Evolutionary conservation across 2,797 vertebrate genomes (phyloP), one percentile per base, ranked within the genome.

Genomic region (Crocidura indochinensis): DNA sequence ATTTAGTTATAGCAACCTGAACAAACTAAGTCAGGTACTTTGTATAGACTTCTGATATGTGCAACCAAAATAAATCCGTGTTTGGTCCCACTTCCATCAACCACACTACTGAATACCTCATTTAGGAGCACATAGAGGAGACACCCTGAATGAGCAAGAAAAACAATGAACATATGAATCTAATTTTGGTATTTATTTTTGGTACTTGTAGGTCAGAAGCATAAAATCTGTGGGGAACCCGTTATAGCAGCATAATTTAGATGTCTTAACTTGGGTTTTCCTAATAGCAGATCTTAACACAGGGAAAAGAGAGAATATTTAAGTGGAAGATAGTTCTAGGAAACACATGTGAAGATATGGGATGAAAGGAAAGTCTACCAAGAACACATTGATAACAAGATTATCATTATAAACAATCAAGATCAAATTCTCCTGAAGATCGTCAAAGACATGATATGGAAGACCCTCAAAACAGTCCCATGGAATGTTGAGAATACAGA

Each of bases 1-100:
- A 38, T 69, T 69, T 69, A 49, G 46, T n/a, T 74, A 49, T 8
- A 74, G 14, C 26, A 49, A 22, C 46, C 26, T 10, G 24, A 74
- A 74, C 15, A 15, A 10, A 31, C 46, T 49, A 49, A 49, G 46
- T 26, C 44, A 74, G 27, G 12, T 51, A n/a, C 56, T 83, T 53
- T 72, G 46, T 64, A 46, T 65, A 88, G 44, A 3, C 71, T 88
- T 83, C 79, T 88, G 65, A 78, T 65, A 64, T 83, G 76, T 29
- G 6, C n/a, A 67, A 65, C 46, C 27, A 60, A 46, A 84, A 12
- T 14, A 24, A 78, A 78, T 44, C 1, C 27, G 1, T 84, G 22
- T 15, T 20, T 49, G 44, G 56, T 26, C 8, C 31, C 38, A 79
- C 65, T 73, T 56, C 80, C 9, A 65, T 79, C 56, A 72, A 9